phyloP scores from a whole-genome alignment of 2,113 vertebrate species.

The Pterocles orientalis region DNA sequence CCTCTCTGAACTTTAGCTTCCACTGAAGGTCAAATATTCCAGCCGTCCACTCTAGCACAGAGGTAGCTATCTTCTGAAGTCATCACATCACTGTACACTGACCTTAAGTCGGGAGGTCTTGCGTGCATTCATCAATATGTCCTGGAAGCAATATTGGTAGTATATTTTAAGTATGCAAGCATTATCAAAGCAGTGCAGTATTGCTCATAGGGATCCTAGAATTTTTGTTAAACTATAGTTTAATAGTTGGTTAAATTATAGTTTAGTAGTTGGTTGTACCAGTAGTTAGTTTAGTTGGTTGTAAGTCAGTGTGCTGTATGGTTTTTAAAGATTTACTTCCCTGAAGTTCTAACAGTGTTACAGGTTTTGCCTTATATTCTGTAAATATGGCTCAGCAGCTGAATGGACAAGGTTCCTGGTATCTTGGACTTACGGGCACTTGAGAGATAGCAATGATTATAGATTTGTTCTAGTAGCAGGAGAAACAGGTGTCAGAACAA shows the following conservation, averaged over 20 bases:
- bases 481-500: neutral
- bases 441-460: neutral
- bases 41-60: neutral
- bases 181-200: neutral
- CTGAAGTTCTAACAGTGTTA: neutral
- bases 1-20: neutral
- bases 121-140: rapidly evolving
- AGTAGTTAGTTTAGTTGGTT: neutral
- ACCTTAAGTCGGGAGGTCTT: neutral
- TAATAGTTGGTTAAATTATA: neutral
- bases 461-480: neutral
- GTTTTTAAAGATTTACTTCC: neutral
- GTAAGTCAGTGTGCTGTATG: neutral
- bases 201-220: neutral
- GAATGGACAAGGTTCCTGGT: neutral
- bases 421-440: neutral
- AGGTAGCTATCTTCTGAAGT: neutral
- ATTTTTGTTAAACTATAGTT: neutral
- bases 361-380: neutral
- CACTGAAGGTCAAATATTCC: neutral
- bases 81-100: neutral
- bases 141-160: neutral
- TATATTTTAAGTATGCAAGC: neutral
- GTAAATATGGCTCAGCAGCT: neutral
- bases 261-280: neutral